Conservation (phyloP, 2,113 vertebrate genomes). For the Nothoprocta pentlandii region DNA sequence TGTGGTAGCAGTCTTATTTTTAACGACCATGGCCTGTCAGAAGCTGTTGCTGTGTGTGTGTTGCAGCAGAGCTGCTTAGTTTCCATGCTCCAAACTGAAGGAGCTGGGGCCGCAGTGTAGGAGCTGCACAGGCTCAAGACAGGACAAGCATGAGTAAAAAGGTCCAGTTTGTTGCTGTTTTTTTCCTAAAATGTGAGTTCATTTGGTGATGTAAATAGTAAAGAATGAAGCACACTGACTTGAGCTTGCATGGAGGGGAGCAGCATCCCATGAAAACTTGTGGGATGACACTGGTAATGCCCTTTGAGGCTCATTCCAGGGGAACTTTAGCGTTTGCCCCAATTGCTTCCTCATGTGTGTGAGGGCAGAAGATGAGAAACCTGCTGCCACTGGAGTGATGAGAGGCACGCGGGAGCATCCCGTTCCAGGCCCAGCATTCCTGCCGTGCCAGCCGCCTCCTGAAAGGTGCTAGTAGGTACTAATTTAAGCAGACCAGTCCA, state of each 20-base stretch:
- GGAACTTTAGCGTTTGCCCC: not conserved
- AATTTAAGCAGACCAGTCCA: not conserved
- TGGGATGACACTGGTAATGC: not conserved
- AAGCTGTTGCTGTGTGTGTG: not conserved
- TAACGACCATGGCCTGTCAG: not conserved
- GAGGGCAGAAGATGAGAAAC: not conserved
- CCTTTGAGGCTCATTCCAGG: not conserved
- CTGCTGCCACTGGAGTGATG: not conserved
- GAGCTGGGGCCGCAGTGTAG: not conserved
- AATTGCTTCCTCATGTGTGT: not conserved
- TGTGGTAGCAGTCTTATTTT: not conserved
- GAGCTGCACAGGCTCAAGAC: not conserved
- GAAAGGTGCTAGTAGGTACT: not conserved
- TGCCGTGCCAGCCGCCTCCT: not conserved
- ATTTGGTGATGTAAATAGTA: not conserved
- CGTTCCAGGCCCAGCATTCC: not conserved
- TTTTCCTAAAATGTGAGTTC: not conserved
- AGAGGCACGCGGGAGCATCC: not conserved
- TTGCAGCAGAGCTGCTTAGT: not conserved
- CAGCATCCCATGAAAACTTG: not conserved
- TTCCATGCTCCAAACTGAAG: accelerated
- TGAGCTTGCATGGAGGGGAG: not conserved
- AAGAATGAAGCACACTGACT: too few relatives aligned
- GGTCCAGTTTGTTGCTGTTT: not conserved
- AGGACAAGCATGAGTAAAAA: not conserved